phyloP scores from a whole-genome alignment of 2,888 invertebrate species.

The Lordiphosa andalusiaca region DNA sequence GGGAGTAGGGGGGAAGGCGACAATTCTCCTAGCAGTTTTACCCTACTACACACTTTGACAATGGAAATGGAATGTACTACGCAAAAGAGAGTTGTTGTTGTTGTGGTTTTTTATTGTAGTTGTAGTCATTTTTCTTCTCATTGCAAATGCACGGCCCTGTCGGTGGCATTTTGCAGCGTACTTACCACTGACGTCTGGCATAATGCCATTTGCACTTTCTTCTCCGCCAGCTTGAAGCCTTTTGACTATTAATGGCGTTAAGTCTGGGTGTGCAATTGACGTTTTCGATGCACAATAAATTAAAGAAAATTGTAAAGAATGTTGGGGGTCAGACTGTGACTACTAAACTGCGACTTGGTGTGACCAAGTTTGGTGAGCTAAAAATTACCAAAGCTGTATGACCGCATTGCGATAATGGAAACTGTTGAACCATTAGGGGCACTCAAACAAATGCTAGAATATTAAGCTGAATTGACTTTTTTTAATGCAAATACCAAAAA shows the following conservation, averaged over 20 bases:
- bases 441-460: too few relatives aligned
- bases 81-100: conserved; percentile 2
- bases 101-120: background rate
- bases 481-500: too few relatives aligned
- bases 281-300: conserved; percentile 16
- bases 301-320: conserved; percentile 10
- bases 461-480: too few relatives aligned
- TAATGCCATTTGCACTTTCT: conserved; percentile 83
- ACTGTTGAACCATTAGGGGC: background rate
- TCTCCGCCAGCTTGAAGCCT: conserved; percentile 78
- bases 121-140: conserved; percentile 6
- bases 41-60: conserved; percentile 1
- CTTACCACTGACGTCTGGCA: conserved; percentile 87
- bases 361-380: too few relatives aligned
- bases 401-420: too few relatives aligned
- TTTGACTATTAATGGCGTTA: conserved; percentile 21
- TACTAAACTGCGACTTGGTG: background rate
- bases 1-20: background rate
- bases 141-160: conserved; percentile 16
- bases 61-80: background rate
- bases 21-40: conserved; percentile 1
- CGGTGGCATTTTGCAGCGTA: conserved; percentile 40
- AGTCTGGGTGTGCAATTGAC: conserved; percentile 6
- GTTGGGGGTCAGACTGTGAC: conserved; percentile 17
- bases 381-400: too few relatives aligned